Conservation (phyloP, 2,113 vertebrate genomes). For the Oceanodroma tethys region DNA sequence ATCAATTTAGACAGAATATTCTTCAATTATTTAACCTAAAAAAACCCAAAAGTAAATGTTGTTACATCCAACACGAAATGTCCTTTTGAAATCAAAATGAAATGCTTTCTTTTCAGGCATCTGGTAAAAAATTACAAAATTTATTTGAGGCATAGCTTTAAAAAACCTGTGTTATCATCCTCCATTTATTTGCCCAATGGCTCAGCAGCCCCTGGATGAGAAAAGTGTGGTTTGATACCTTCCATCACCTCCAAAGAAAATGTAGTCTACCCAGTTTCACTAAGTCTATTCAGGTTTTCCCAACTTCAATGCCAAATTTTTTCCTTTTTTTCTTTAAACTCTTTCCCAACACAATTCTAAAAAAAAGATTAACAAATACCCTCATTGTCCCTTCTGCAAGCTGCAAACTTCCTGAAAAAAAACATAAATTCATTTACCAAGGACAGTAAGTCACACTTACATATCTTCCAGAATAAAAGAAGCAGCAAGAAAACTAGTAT, state of each 20-base stretch:
- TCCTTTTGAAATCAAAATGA: not conserved
- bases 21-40: not conserved
- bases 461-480: not conserved
- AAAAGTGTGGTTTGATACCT: not conserved
- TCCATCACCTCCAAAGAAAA: not conserved
- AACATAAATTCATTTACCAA: not conserved
- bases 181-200: not conserved
- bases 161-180: not conserved
- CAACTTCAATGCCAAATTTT: not conserved
- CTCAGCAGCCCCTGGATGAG: not conserved
- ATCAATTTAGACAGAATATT: not conserved
- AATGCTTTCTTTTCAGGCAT: not conserved
- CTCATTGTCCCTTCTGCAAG: not conserved
- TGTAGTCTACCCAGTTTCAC: not conserved
- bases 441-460: not conserved
- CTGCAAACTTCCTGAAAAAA: not conserved
- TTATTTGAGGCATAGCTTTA: not conserved
- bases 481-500: not conserved
- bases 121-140: not conserved
- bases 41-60: not conserved
- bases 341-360: not conserved
- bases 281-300: not conserved
- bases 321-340: not conserved
- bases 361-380: not conserved
- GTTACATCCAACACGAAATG: not conserved